Evolutionary conservation across 2,113 vertebrate species (phyloP), one percentile per base, ranked within the genome.

Genomic region (Sapajus apella): DNA sequence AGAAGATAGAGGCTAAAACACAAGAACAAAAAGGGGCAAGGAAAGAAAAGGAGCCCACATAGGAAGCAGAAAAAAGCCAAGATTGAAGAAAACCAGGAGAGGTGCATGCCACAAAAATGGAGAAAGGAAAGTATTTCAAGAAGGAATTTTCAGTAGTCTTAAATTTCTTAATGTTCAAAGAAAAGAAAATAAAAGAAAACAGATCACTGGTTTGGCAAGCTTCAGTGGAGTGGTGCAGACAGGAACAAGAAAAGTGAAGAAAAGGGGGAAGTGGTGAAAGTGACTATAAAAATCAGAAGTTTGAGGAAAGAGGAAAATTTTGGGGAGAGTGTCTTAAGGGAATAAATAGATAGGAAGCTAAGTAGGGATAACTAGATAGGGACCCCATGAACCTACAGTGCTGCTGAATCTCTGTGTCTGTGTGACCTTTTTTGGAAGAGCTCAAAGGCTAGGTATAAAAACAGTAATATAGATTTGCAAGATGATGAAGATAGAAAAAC

Each of bases 61-160:
- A 56, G 30, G 52, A 87, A 86, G 52, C 64, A 92, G 68, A 55
- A n/a, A 52, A 81, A 23, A 47, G 56, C 35, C 30, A 82, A 87
- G 20, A 88, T 55, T 18, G 14, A 95, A 75, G 75, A 82, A 92
- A 94, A 90, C 45, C n/a, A 75, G 45, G 55, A 94, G n/a, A 89
- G 56, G 21, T 20, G 52, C 55, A 76, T 76, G 23, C 45, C 73
- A 75, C 1, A 88, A 76, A 95, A 58, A 55, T 58, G 23, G 75
- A 95, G 64, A 14, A 56, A 87, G 76, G 30, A 87, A 87, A 85
- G 45, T 80, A 87, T 75, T 80, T 81, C 27, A 92, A 27, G n/a
- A 81, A 76, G 37, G 21, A 50, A 17, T 88, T 58, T 61, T 92
- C 18, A 61, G 47, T 30, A 61, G 66, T 75, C 21, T 61, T 50